Evolutionary conservation across 1,140 invertebrate genomes (phyloP).

Genomic region (Zaprionus capensis): DNA sequence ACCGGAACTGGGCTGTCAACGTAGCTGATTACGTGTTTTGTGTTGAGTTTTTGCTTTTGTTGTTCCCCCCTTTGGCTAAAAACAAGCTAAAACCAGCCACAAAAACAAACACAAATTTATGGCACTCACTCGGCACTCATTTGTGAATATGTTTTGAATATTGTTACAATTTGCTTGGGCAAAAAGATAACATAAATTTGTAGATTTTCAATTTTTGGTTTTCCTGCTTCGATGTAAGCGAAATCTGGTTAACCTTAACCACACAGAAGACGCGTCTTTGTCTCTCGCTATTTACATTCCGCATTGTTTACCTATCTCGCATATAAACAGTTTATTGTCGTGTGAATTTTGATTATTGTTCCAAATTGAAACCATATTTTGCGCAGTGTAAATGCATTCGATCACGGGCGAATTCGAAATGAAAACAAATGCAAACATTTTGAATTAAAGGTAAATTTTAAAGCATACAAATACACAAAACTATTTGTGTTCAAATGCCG

Average conservation of each 20-base stretch:
- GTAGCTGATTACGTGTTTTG: conserved; percentile 38
- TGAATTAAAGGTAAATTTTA: conserved; percentile 8
- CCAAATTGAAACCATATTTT: conserved; percentile 26
- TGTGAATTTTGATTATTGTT: conserved; percentile 53
- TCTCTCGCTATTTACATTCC: conserved; percentile 29
- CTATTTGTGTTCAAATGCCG: background rate
- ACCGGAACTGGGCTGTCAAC: conserved; percentile 52
- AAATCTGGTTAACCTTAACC: conserved; percentile 74
- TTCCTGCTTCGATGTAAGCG: conserved; percentile 59
- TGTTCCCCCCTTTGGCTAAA: conserved; percentile 37
- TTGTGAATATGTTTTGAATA: conserved; percentile 41
- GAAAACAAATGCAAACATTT: conserved; percentile 4
- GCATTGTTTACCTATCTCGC: conserved; percentile 29
- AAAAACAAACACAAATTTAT: conserved; percentile 52
- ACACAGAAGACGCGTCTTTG: conserved; percentile 20
- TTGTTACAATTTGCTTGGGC: conserved; percentile 70
- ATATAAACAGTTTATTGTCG: conserved; percentile 46
- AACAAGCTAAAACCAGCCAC: conserved; percentile 17
- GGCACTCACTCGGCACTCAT: conserved; percentile 40
- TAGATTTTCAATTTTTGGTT: conserved; percentile 23
- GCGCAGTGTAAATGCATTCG: conserved; percentile 43
- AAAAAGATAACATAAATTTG: conserved; percentile 21
- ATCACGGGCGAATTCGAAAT: conserved; percentile 32
- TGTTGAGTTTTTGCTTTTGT: conserved; percentile 19
- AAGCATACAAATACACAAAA: conserved; percentile 2